Evolutionary conservation across 1,140 invertebrate species (phyloP).

Genomic region (Heliconius hewitsoni): DNA sequence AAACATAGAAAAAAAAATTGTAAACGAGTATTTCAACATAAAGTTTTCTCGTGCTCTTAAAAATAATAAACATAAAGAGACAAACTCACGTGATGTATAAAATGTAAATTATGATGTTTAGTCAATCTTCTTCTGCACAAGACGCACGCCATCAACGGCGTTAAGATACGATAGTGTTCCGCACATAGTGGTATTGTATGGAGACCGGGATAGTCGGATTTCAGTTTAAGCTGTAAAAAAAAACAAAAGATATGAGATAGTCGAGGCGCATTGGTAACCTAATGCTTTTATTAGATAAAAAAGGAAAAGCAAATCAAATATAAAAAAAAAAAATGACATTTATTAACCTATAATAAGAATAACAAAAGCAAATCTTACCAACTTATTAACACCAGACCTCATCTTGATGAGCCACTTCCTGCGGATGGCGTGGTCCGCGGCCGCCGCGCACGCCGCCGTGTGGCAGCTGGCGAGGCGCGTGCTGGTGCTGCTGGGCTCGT

Average conservation of each 20-base stretch:
- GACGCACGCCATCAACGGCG: slow-evolving; percentile 87
- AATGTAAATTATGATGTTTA: slow-evolving; percentile 86
- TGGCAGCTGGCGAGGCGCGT: slow-evolving; percentile 77
- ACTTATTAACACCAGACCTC: slow-evolving; percentile 86
- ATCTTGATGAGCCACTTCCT: slow-evolving; percentile 90
- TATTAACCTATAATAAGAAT: too few relatives aligned
- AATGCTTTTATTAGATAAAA: too few relatives aligned
- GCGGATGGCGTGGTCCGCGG: slow-evolving; percentile 86
- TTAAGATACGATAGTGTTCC: slow-evolving; percentile 84
- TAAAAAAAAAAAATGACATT: too few relatives aligned
- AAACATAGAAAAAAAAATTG: too few relatives aligned
- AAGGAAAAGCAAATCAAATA: too few relatives aligned
- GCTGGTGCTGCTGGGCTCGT: slow-evolving; percentile 41
- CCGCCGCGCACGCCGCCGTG: slow-evolving; percentile 83
- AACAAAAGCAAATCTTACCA: slow-evolving; percentile 71
- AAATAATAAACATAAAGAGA: too few relatives aligned
- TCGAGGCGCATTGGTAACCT: too few relatives aligned
- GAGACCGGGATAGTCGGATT: slow-evolving; percentile 82
- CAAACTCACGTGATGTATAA: slow-evolving; percentile 78
- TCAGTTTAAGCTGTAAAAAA: slow-evolving; percentile 79
- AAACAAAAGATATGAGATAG: too few relatives aligned
- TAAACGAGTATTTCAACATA: too few relatives aligned
- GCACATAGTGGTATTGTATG: slow-evolving; percentile 85
- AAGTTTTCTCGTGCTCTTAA: too few relatives aligned
- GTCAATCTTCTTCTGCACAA: slow-evolving; percentile 88